phyloP scores from a whole-genome alignment of 37 sponge, comb jelly and placozoan genomes.

The Theonella swinhoei region DNA sequence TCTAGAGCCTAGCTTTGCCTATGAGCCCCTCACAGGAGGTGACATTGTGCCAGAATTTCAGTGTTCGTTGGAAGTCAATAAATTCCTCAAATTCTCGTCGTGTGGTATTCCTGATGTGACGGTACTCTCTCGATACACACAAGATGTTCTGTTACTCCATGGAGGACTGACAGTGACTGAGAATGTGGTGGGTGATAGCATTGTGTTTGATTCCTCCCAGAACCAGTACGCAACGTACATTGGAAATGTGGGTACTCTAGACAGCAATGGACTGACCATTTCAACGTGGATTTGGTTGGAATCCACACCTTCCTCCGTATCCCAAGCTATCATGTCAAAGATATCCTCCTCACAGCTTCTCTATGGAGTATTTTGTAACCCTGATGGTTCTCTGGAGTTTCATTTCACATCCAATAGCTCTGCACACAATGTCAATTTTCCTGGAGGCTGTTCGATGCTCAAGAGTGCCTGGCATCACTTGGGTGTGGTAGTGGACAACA shows the following conservation, averaged over 20 bases:
- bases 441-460: constrained; percentile 39
- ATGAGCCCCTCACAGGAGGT: constrained; percentile 26
- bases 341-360: constrained; percentile 1
- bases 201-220: constrained; percentile 33
- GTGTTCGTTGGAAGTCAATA: constrained; percentile 41
- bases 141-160: background rate
- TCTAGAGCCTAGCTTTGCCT: constrained; percentile 49
- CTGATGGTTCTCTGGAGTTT: constrained; percentile 44
- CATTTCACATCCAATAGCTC: constrained; percentile 9
- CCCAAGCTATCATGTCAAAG: constrained; percentile 61
- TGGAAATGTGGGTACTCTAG: background rate
- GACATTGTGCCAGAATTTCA: constrained; percentile 19
- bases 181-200: constrained; percentile 5
- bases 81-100: constrained; percentile 16
- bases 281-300: constrained; percentile 64
- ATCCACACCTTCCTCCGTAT: background rate
- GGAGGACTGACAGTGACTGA: background rate
- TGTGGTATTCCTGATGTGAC: constrained; percentile 35
- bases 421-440: constrained; percentile 19
- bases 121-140: background rate
- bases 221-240: constrained; percentile 33
- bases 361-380: constrained; percentile 25
- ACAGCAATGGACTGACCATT: constrained; percentile 41
- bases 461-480: constrained; percentile 72
- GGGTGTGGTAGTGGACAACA: constrained; percentile 44